A percentile compares a stretch with the other conserved stretches of the same genome.
Conservation (phyloP, 2,888 invertebrate genomes). For the Scaptomyza caliginosa region DNA sequence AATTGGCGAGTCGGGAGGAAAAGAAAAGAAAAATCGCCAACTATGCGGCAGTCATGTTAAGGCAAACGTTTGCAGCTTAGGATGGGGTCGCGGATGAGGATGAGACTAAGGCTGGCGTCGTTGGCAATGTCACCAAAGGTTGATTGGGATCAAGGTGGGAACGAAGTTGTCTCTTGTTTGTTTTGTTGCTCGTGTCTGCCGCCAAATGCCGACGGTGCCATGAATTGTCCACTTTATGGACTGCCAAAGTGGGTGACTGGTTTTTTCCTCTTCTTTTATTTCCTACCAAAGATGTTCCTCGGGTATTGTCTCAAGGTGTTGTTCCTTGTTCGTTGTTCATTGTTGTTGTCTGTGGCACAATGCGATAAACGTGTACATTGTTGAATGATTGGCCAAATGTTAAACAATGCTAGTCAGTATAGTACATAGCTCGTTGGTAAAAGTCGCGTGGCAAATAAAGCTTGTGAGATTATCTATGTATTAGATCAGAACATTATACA, state of each 20-base stretch:
- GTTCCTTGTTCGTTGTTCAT: constrained; percentile 7
- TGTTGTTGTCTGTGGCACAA: constrained; percentile 25
- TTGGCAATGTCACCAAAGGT: constrained; percentile 72
- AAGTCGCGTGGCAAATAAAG: neutral
- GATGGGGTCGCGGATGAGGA: constrained; percentile 4
- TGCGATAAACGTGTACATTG: constrained; percentile 39
- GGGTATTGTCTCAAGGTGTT: neutral
- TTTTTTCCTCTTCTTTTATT: constrained; percentile 9
- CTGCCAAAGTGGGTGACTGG: constrained; percentile 54
- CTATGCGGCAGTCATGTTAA: constrained; percentile 63
- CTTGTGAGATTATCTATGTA: neutral
- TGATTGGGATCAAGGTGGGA: constrained; percentile 80
- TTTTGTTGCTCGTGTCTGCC: constrained; percentile 50
- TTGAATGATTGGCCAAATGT: constrained; percentile 25
- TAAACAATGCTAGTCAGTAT: neutral
- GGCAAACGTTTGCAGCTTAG: constrained; percentile 4
- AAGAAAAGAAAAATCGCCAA: constrained; percentile 12
- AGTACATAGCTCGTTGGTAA: neutral
- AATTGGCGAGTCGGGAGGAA: constrained; percentile 58
- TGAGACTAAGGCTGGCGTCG: constrained; percentile 38
- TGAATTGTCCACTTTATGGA: constrained; percentile 71
- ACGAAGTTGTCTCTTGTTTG: constrained; percentile 71
- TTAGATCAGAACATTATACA: neutral
- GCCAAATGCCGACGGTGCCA: constrained; percentile 60
- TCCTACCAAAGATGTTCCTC: constrained; percentile 14